Percentiles rank a stretch among this genome's conserved stretches.
Conservation (phyloP, 2,888 invertebrate species). For the Drosophila limbata region DNA sequence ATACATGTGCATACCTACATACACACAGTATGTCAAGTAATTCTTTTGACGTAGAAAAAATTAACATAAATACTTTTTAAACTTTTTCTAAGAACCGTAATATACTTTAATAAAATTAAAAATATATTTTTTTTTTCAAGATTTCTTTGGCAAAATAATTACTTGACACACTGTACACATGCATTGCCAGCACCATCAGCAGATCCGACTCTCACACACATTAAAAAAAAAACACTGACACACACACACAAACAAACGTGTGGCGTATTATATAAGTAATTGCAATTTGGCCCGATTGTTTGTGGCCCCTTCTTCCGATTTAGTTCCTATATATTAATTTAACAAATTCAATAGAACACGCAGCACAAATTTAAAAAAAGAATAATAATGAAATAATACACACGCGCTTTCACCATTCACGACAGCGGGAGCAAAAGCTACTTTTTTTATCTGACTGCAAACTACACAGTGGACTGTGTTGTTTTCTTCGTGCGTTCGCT, state of each 20-base stretch:
- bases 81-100: too few species aligned
- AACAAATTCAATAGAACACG: conserved; percentile 32
- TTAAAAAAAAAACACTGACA: conserved; percentile 2
- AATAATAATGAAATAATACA: conserved; percentile 27
- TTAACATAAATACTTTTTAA: too few species aligned
- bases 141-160: not conserved
- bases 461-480: conserved; percentile 30
- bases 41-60: not conserved
- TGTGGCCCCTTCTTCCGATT: conserved; percentile 37
- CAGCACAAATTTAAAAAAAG: conserved; percentile 16
- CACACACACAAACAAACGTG: conserved; percentile 28
- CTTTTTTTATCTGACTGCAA: conserved; percentile 40
- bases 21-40: not conserved
- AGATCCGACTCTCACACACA: conserved; percentile 25
- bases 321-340: conserved; percentile 28
- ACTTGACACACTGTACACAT: conserved; percentile 1
- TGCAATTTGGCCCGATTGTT: conserved; percentile 74
- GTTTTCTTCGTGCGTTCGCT: conserved; percentile 53
- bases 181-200: conserved; percentile 10
- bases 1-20: conserved; percentile 1
- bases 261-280: conserved; percentile 74
- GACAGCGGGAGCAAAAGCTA: conserved; percentile 30
- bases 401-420: conserved; percentile 64
- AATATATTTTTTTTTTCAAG: too few species aligned
- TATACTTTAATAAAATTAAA: too few species aligned